Percentiles rank a stretch among this genome's conserved stretches.
Conservation (phyloP, 2,888 invertebrate species). For the Pedicia rivosa region DNA sequence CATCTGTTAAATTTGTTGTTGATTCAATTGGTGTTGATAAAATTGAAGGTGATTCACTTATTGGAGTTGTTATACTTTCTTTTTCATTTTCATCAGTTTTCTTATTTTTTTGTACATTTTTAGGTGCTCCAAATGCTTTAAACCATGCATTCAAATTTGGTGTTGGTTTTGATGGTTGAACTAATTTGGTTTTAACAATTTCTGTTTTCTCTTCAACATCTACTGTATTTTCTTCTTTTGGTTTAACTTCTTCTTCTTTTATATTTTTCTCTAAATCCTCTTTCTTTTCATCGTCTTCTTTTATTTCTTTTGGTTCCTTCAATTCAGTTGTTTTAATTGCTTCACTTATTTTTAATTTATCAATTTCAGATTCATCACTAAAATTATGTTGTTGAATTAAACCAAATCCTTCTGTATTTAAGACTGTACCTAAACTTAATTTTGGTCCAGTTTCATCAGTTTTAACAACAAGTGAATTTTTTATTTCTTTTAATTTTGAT, state of each 20-base stretch:
- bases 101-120: conserved; percentile 36
- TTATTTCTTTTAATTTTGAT: conserved; percentile 40
- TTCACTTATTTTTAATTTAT: conserved; percentile 15
- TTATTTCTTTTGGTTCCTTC: conserved; percentile 27
- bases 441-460: conserved; percentile 57
- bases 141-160: conserved; percentile 86
- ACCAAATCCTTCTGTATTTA: conserved; percentile 52
- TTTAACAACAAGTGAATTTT: conserved; percentile 40
- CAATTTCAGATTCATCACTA: conserved; percentile 30
- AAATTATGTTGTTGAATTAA: conserved; percentile 52
- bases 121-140: conserved; percentile 79
- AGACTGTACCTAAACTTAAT: conserved; percentile 68
- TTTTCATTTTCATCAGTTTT: conserved; percentile 39
- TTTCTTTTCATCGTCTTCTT: conserved; percentile 18
- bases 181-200: conserved; percentile 40
- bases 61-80: conserved; percentile 14
- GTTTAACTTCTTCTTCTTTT: conserved; percentile 13
- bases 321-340: conserved; percentile 21
- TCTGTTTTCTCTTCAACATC: conserved; percentile 15
- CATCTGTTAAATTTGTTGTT: background rate
- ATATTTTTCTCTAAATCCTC: conserved; percentile 6
- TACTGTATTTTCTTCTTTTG: conserved; percentile 17
- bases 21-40: background rate
- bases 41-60: conserved; percentile 9
- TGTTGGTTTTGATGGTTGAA: conserved; percentile 50